Conservation (phyloP, 1,140 invertebrate genomes). For the Ceratina japonica region DNA sequence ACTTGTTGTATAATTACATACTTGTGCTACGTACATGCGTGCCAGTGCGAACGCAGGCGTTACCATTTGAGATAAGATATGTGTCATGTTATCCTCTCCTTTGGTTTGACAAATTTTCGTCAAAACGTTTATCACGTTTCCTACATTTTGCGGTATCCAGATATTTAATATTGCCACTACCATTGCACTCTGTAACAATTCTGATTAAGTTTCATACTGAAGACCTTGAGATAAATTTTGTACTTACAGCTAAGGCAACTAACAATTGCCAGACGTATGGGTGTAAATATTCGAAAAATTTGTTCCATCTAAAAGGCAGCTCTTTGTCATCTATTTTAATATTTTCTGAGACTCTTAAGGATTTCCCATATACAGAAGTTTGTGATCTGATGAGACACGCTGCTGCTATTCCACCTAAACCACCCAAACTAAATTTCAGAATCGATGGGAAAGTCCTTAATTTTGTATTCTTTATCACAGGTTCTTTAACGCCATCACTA, state of each 20-base stretch:
- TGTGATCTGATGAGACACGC: constrained; percentile 40
- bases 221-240: background rate
- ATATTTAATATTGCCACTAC: constrained; percentile 90
- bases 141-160: constrained; percentile 88
- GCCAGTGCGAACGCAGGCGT: constrained; percentile 84
- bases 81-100: constrained; percentile 42
- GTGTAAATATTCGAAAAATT: constrained; percentile 83
- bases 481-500: constrained; percentile 31
- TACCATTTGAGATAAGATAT: constrained; percentile 83
- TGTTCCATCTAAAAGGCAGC: constrained; percentile 80
- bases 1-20: constrained; percentile 74
- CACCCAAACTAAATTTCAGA: constrained; percentile 51
- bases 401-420: constrained; percentile 47
- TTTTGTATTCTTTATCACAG: background rate
- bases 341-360: constrained; percentile 18
- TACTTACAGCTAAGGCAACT: constrained; percentile 80
- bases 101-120: constrained; percentile 78
- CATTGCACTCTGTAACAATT: constrained; percentile 84
- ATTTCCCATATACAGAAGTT: constrained; percentile 36
- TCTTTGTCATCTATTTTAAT: constrained; percentile 21
- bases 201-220: background rate
- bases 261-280: constrained; percentile 81
- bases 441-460: constrained; percentile 16
- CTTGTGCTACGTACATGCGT: constrained; percentile 85
- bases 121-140: constrained; percentile 88